Conservation (phyloP, 1,140 invertebrate species). For the Atta colombica region DNA sequence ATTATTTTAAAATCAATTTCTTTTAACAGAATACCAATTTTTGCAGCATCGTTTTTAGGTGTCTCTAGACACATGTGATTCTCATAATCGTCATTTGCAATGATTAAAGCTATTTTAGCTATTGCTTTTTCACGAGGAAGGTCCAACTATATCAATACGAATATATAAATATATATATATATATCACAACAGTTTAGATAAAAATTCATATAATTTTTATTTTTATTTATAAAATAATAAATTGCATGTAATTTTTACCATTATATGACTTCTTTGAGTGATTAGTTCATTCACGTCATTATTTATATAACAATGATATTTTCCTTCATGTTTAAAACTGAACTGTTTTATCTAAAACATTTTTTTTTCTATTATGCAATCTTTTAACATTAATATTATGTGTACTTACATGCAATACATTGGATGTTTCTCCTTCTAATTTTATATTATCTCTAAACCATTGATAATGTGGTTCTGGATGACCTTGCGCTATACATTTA, state of each 20-base stretch:
- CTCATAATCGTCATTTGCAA: slow-evolving; percentile 81
- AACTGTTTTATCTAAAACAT: slow-evolving; percentile 78
- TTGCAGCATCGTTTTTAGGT: slow-evolving; percentile 81
- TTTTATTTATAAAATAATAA: background rate
- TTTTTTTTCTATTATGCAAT: background rate
- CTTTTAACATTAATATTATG: background rate
- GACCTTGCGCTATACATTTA: slow-evolving; percentile 74
- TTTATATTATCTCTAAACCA: slow-evolving; percentile 82
- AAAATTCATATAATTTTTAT: slow-evolving; percentile 21
- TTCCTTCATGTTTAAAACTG: slow-evolving; percentile 75
- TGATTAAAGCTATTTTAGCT: slow-evolving; percentile 83
- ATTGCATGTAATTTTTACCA: slow-evolving; percentile 70
- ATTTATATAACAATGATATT: slow-evolving; percentile 79
- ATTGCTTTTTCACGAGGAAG: slow-evolving; percentile 77
- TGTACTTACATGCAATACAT: slow-evolving; percentile 70
- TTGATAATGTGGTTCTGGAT: slow-evolving; percentile 79
- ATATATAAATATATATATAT: slow-evolving; percentile 33
- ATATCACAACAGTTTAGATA: background rate
- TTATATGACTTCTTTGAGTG: slow-evolving; percentile 71
- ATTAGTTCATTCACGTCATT: slow-evolving; percentile 77
- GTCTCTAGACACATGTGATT: slow-evolving; percentile 75
- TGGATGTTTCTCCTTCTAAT: slow-evolving; percentile 76
- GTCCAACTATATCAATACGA: slow-evolving; percentile 68
- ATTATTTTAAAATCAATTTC: slow-evolving; percentile 83
- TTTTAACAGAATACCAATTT: slow-evolving; percentile 79